phyloP scores from a whole-genome alignment of 2,888 invertebrate species.

The Chloroclystis v-ata region DNA sequence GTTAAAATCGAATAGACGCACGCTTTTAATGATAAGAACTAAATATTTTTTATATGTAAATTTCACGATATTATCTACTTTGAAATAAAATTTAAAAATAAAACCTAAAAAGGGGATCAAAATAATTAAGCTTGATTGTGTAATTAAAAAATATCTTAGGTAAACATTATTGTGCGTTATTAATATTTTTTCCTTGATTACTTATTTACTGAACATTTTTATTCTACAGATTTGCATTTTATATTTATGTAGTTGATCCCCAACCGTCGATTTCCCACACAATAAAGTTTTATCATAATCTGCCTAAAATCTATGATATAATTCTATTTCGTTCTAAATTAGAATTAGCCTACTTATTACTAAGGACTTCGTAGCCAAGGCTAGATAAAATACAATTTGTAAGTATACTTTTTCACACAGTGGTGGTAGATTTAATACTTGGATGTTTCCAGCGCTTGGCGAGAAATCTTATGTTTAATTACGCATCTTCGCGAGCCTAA shows the following conservation, averaged over 20 bases:
- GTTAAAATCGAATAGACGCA: conserved; percentile 11
- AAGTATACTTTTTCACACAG: too few relatives aligned
- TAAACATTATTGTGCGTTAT: too few relatives aligned
- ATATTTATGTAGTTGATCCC: not conserved
- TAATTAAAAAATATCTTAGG: too few relatives aligned
- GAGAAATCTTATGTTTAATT: conserved; percentile 10
- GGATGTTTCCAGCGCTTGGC: not conserved
- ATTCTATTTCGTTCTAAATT: conserved; percentile 15
- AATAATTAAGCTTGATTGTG: too few relatives aligned
- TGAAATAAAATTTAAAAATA: conserved; percentile 8
- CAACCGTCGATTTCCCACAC: not conserved
- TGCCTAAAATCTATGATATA: conserved; percentile 6
- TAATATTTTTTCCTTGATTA: too few relatives aligned
- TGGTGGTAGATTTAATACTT: not conserved
- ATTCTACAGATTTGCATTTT: too few relatives aligned
- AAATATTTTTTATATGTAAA: conserved; percentile 10
- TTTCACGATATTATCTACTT: conserved; percentile 16
- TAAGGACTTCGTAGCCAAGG: conserved; percentile 1
- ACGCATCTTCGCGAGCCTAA: conserved; percentile 25
- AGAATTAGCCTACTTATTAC: conserved; percentile 11
- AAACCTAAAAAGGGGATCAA: conserved; percentile 4
- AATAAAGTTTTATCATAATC: conserved; percentile 1
- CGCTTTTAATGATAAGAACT: conserved; percentile 13
- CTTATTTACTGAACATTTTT: too few relatives aligned
- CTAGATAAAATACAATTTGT: not conserved